A percentile compares a stretch with the other conserved stretches of the same genome.
These are phyloP conservation scores for Clepsis dumicolana DNA, from an alignment of 2,888 invertebrate genomes.

Conservation along the genomic window DNA sequence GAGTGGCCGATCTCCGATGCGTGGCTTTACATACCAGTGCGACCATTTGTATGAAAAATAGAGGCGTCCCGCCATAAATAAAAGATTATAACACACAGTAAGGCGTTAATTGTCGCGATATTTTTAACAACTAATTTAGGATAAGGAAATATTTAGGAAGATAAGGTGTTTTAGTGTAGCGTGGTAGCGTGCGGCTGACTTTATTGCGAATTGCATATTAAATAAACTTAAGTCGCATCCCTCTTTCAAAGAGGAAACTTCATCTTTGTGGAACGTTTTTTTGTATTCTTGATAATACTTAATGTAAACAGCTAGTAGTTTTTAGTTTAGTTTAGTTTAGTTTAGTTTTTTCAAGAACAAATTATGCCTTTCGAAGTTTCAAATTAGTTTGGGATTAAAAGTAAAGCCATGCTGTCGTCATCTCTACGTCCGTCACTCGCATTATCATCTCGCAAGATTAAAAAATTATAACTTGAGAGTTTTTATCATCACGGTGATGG, in stretches of 20 bases:
- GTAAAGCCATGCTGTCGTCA: too few species aligned
- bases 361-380: too few species aligned
- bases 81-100: slow-evolving; percentile 26
- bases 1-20: slow-evolving; percentile 76
- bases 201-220: neutral
- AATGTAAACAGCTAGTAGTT: too few species aligned
- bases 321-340: too few species aligned
- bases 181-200: neutral
- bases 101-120: slow-evolving; percentile 15
- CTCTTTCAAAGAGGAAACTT: neutral
- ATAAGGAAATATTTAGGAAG: slow-evolving; percentile 4
- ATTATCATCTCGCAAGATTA: too few species aligned
- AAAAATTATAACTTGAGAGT: too few species aligned
- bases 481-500: too few species aligned
- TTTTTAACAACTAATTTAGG: slow-evolving; percentile 9
- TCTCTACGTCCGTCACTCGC: too few species aligned
- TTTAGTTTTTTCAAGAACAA: too few species aligned
- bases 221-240: neutral
- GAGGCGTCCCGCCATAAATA: slow-evolving; percentile 38
- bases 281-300: too few species aligned
- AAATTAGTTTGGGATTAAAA: too few species aligned
- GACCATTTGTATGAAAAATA: slow-evolving; percentile 67
- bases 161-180: slow-evolving; percentile 1
- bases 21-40: slow-evolving; percentile 61
- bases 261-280: neutral